Conservation (phyloP, 2,797 vertebrate species). For the Calcarius lapponicus region DNA sequence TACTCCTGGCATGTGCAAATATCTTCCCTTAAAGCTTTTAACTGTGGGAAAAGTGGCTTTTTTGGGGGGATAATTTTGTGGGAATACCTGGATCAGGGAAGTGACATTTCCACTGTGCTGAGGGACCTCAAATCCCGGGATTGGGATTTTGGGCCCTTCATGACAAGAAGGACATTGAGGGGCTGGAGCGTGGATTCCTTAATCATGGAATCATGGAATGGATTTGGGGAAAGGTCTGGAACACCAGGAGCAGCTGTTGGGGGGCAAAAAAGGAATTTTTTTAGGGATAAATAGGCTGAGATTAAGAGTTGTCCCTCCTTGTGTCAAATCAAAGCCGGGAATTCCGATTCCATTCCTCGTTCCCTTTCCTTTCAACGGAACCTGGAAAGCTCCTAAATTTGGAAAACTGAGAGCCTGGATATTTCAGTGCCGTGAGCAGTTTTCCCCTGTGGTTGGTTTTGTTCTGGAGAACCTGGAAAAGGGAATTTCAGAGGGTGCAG, state of each 20-base stretch:
- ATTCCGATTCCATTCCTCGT: rapidly evolving
- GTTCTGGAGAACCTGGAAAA: background rate
- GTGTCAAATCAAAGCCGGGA: background rate
- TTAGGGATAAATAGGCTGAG: background rate
- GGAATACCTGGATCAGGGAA: background rate
- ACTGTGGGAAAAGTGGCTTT: background rate
- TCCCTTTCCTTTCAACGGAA: background rate
- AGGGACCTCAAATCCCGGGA: background rate
- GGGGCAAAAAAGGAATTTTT: background rate
- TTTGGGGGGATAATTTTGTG: background rate
- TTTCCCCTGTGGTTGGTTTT: background rate
- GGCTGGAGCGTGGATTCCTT: background rate
- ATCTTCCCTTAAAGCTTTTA: background rate
- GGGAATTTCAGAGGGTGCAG: background rate
- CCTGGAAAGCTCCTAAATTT: background rate
- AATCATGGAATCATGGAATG: background rate
- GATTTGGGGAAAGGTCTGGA: background rate
- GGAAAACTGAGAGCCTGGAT: background rate
- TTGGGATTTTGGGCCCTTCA: background rate
- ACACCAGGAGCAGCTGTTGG: background rate
- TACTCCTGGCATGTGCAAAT: background rate
- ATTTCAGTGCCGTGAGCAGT: rapidly evolving
- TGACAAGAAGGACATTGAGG: background rate
- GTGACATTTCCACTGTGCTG: background rate
- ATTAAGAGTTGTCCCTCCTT: background rate